Evolutionary conservation across 1,140 invertebrate genomes (phyloP).

Genomic region (Drosophila biarmipes): DNA sequence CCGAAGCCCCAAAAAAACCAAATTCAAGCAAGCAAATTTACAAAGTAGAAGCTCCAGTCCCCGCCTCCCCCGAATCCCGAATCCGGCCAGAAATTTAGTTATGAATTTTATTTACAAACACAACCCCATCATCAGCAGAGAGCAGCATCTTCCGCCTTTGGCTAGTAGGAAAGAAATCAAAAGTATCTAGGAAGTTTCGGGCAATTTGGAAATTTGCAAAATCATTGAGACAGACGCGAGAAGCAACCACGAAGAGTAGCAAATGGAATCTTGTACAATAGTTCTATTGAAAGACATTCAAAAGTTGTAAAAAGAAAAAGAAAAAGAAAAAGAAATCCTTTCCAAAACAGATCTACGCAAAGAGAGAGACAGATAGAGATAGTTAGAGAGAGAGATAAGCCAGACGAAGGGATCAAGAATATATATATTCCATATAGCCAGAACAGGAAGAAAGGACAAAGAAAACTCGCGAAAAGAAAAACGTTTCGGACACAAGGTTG

Average conservation of each 20-base stretch:
- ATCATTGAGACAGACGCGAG: slow-evolving; percentile 71
- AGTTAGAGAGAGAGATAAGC: slow-evolving; percentile 16
- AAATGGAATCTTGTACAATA: slow-evolving; percentile 84
- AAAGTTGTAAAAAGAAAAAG: no score
- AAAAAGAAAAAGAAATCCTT: slow-evolving; percentile 5
- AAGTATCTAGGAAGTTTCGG: slow-evolving; percentile 44
- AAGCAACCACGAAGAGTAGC: slow-evolving; percentile 66
- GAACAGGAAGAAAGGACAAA: slow-evolving; percentile 21
- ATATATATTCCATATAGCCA: slow-evolving; percentile 33
- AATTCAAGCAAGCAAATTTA: slow-evolving; percentile 53
- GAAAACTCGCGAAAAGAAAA: slow-evolving; percentile 16
- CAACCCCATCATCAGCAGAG: slow-evolving; percentile 13
- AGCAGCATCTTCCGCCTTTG: slow-evolving; percentile 51
- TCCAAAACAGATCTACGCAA: slow-evolving; percentile 29
- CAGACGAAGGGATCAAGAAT: slow-evolving; percentile 15
- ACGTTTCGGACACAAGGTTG: slow-evolving; percentile 76
- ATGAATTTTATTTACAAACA: slow-evolving; percentile 55
- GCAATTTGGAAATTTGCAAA: slow-evolving; percentile 82
- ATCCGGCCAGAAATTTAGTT: slow-evolving; percentile 59
- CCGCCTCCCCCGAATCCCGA: no score
- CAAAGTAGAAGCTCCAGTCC: slow-evolving; percentile 23
- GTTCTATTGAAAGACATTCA: slow-evolving; percentile 70
- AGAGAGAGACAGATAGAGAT: slow-evolving; percentile 57
- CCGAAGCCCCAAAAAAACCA: slow-evolving; percentile 67
- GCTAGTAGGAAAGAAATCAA: slow-evolving; percentile 25